Conservation (phyloP, 2,888 invertebrate species). For the Tanypteryx hageni region DNA sequence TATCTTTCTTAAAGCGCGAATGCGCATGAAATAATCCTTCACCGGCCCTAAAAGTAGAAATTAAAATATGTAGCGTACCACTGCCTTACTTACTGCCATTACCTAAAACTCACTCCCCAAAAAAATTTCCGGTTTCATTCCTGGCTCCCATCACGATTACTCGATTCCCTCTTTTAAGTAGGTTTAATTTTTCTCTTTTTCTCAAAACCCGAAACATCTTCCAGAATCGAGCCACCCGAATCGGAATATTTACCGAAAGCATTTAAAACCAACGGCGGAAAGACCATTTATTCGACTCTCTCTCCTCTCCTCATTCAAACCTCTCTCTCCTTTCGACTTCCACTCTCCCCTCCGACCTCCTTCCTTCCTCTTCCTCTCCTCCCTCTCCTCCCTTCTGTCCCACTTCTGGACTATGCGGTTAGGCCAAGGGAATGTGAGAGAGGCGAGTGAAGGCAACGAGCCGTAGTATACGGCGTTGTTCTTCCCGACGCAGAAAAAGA, state of each 20-base stretch:
- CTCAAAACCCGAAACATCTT: too few relatives aligned
- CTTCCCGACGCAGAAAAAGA: not conserved
- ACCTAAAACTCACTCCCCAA: too few relatives aligned
- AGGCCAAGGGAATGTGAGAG: not conserved
- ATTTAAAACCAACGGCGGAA: too few relatives aligned
- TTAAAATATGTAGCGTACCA: too few relatives aligned
- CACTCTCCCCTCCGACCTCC: not conserved
- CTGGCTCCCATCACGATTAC: not conserved
- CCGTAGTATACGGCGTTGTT: not conserved
- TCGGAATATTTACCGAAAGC: not conserved
- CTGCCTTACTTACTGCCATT: too few relatives aligned
- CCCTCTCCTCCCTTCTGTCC: constrained; percentile 11
- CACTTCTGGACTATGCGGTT: constrained; percentile 26
- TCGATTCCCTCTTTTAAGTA: not conserved
- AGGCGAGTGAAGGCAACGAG: too few relatives aligned
- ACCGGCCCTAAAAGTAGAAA: too few relatives aligned
- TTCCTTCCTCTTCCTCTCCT: not conserved
- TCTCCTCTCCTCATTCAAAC: not conserved
- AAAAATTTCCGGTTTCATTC: not conserved
- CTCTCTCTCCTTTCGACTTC: constrained; percentile 7
- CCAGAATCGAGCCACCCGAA: too few relatives aligned
- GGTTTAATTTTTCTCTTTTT: not conserved
- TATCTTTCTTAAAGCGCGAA: too few relatives aligned
- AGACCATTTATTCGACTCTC: not conserved
- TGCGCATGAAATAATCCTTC: too few relatives aligned